Conservation (phyloP, 1,140 invertebrate genomes). For the fruit fly (Drosophila melanogaster) region Release_6_plus_ISO1_MT NT_033777.3:11914501-11915000, state of each 20-base stretch:
- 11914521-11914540: slow-evolving; percentile 29
- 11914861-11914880: slow-evolving; percentile 28
- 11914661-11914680: slow-evolving; percentile 12
- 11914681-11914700: slow-evolving; percentile 65
- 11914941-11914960: slow-evolving; percentile 62
- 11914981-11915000: slow-evolving; percentile 52
- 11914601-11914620: slow-evolving; percentile 1
- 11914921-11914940: not conserved
- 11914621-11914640: slow-evolving; percentile 9
- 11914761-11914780: slow-evolving; percentile 26
- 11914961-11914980: slow-evolving; percentile 79
- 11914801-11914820: slow-evolving; percentile 61
- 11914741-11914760: too few species aligned
- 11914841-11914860: slow-evolving; percentile 55
- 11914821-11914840: slow-evolving; percentile 12
- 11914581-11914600: slow-evolving; percentile 28
- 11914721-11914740: too few species aligned
- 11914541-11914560: slow-evolving; percentile 27
- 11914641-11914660: slow-evolving; percentile 29
- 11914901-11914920: not conserved
- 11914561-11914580: slow-evolving; percentile 27
- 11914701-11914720: slow-evolving; percentile 29
- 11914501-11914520: slow-evolving; percentile 45
- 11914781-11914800: slow-evolving; percentile 48
- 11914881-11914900: slow-evolving; percentile 16